Evolutionary conservation across 2,797 vertebrate species (phyloP), one percentile per base, ranked within the genome.

Genomic region (Amazonetta brasiliensis): DNA sequence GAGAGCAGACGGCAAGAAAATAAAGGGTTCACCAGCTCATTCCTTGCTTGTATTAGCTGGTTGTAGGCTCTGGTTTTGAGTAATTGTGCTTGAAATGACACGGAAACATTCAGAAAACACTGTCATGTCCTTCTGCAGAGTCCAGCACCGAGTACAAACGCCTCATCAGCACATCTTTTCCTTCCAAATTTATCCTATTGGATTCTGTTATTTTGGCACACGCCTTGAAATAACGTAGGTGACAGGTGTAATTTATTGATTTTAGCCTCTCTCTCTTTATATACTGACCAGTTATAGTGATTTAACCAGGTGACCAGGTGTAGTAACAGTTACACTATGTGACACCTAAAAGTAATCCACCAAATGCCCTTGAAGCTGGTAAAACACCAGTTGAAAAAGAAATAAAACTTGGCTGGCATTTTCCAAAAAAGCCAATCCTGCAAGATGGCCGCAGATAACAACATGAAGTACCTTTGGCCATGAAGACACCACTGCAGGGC

Each of bases 31-130:
- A 88, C 71, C 0, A 4, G 59, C 86, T 79, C 85, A 71, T 86
- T 95, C 94, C 59, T 92, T 77, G 30, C 77, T 95, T 81, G 64
- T 60, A 71, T 64, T 94, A 95, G 92, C 84, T 92, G 86, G 52
- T 41, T 78, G 68, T 62, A 87, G 71, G 83, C 71, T 92, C 67
- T 54, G 79, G 54, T 82, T 89, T 94, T 91, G 86, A 95, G 69
- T 55, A 90, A 79, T 28, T 75, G 63, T 0, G 20, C 66, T 87
- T 71, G 78, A 92, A 92, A 84, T 4, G 14, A 90, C 8, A 31
- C 2, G 5, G 26, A 87, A 89, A 92, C 35, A 46, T 82, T 89
- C 7, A 87, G 48, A 91, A 77, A 78, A 88, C 60, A 30, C 89
- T 28, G 46, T 3, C 3, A 33, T 54, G 85, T 84, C 83, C 80